These are phyloP conservation scores for Drosophila quadrilineata DNA, from an alignment of 1,140 invertebrate species.

Conservation along the genomic window DNA sequence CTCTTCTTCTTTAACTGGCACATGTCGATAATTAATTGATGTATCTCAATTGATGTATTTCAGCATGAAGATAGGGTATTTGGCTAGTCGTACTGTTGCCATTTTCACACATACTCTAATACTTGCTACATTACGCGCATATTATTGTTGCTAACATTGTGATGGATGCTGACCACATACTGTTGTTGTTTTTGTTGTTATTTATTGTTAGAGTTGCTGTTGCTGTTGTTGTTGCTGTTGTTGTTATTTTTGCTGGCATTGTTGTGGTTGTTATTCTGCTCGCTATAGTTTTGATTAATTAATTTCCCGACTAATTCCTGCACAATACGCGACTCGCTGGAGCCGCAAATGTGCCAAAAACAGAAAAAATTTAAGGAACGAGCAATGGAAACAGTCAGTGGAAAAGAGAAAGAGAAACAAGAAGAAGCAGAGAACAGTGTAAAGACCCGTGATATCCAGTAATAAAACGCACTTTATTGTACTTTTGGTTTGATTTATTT, in stretches of 20 bases:
- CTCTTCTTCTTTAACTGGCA: no score
- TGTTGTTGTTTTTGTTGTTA: constrained; percentile 23
- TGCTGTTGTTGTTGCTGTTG: constrained; percentile 16
- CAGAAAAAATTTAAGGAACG: constrained; percentile 7
- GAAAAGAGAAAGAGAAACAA: background rate
- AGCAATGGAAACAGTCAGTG: constrained; percentile 5
- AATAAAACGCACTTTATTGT: no score
- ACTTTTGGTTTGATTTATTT: no score
- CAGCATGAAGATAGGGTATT: no score
- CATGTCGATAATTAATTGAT: no score
- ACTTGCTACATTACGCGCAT: background rate
- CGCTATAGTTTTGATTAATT: constrained; percentile 78
- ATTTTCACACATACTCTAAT: no score
- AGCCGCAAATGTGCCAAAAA: constrained; percentile 64
- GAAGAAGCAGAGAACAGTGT: background rate
- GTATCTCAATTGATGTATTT: no score
- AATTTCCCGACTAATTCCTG: constrained; percentile 80
- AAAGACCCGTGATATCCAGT: background rate
- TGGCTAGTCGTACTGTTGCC: background rate
- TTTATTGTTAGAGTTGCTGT: background rate
- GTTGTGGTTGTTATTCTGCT: constrained; percentile 28
- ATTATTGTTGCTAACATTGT: constrained; percentile 21
- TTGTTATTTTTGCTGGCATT: constrained; percentile 9
- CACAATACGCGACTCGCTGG: constrained; percentile 73
- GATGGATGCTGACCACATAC: constrained; percentile 28